These are phyloP conservation scores for Clarias fuscus DNA, from an alignment of 2,797 vertebrate species.

Conservation along the genomic window DNA sequence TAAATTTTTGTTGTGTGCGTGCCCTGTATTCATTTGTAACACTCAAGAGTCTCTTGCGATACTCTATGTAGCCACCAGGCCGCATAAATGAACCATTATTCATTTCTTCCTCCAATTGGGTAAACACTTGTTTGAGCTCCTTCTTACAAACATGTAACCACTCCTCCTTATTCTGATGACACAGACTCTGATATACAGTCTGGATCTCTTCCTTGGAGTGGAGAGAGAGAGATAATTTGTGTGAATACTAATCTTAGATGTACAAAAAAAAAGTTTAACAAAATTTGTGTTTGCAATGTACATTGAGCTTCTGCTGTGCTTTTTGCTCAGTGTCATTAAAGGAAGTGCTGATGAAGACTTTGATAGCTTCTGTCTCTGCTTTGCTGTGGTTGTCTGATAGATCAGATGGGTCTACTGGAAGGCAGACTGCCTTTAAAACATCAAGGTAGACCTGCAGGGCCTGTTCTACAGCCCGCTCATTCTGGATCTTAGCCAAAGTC, in stretches of 20 bases:
- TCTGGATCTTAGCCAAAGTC: slow-evolving; percentile 62
- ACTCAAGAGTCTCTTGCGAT: slow-evolving; percentile 27
- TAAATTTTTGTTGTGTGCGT: slow-evolving; percentile 56
- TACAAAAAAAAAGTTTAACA: neutral
- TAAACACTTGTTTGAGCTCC: slow-evolving; percentile 48
- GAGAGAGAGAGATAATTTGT: neutral
- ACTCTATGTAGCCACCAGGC: slow-evolving; percentile 59
- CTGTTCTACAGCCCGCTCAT: slow-evolving; percentile 52
- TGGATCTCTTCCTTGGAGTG: slow-evolving; percentile 49
- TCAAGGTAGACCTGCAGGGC: slow-evolving; percentile 54
- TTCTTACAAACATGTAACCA: slow-evolving; percentile 54
- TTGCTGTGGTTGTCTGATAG: slow-evolving; percentile 55
- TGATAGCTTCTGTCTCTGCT: slow-evolving; percentile 50
- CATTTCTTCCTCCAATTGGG: slow-evolving; percentile 47
- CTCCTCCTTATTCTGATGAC: slow-evolving; percentile 44
- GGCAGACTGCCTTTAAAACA: slow-evolving; percentile 21
- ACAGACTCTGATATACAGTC: slow-evolving; percentile 48
- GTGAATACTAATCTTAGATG: neutral
- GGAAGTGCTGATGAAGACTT: slow-evolving; percentile 47
- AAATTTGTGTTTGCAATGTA: slow-evolving; percentile 20
- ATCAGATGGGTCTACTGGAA: slow-evolving; percentile 52
- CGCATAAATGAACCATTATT: slow-evolving; percentile 54
- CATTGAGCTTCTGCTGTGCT: slow-evolving; percentile 46
- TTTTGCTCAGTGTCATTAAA: slow-evolving; percentile 51
- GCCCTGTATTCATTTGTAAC: slow-evolving; percentile 54